Evolutionary conservation across 2,797 vertebrate genomes (phyloP).

Genomic region (Anniella stebbinsi): DNA sequence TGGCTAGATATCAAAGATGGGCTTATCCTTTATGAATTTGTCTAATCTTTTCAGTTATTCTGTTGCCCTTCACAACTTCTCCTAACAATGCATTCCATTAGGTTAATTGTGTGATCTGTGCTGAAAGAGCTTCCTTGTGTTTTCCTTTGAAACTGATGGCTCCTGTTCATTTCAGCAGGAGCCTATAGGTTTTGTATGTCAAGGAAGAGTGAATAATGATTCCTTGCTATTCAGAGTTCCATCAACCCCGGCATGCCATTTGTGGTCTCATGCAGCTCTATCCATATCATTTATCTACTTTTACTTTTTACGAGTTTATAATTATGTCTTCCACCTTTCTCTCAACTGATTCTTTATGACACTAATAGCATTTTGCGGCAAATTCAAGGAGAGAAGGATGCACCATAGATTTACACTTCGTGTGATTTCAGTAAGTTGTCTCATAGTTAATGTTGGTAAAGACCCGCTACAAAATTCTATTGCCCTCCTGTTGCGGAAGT

Average conservation of each 20-base stretch:
- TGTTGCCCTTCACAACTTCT: background rate
- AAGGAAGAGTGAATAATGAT: background rate
- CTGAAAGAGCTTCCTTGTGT: background rate
- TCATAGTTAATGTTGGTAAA: background rate
- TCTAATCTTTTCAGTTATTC: constrained; percentile 6
- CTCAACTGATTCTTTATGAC: background rate
- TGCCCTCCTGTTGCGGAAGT: background rate
- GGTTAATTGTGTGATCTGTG: constrained; percentile 12
- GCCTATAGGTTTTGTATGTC: background rate
- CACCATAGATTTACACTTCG: background rate
- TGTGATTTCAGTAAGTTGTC: background rate
- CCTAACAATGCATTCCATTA: constrained; percentile 19
- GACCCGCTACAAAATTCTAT: background rate
- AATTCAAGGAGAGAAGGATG: background rate
- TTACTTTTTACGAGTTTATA: background rate
- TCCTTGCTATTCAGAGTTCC: background rate
- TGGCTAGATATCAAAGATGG: constrained; percentile 16
- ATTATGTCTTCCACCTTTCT: background rate
- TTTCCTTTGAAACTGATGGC: background rate
- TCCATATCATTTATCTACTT: background rate
- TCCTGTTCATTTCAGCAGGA: background rate
- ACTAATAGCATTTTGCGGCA: background rate
- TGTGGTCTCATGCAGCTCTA: background rate
- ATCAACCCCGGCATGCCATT: background rate
- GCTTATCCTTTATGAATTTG: background rate